phyloP scores from a whole-genome alignment of 1,140 invertebrate genomes.

The Drosophila teissieri region DNA sequence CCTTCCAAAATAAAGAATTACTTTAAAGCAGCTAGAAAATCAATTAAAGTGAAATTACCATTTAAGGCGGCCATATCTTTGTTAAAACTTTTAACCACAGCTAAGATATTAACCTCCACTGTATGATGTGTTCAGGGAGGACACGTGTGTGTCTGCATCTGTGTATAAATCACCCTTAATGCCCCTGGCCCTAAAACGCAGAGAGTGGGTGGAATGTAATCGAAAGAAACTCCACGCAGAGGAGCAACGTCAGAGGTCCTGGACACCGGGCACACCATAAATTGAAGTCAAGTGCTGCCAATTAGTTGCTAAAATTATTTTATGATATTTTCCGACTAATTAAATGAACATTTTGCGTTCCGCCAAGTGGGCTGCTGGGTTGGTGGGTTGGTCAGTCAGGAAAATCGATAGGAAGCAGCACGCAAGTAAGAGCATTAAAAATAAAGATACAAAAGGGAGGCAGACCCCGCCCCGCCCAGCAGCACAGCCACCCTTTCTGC shows the following conservation, averaged over 20 bases:
- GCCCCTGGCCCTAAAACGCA: conserved; percentile 15
- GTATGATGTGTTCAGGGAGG: background rate
- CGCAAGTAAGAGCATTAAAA: conserved; percentile 27
- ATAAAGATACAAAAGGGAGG: background rate
- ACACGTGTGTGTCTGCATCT: conserved; percentile 19
- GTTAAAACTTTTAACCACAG: too few relatives aligned
- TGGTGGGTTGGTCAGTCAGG: conserved; percentile 2
- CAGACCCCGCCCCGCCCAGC: too few relatives aligned
- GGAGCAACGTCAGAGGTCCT: conserved; percentile 7
- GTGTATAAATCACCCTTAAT: conserved; percentile 77
- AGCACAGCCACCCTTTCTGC: background rate
- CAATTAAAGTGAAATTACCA: too few relatives aligned
- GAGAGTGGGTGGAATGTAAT: background rate
- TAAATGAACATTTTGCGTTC: conserved; percentile 55
- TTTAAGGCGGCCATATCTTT: too few relatives aligned
- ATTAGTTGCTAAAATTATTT: conserved; percentile 80
- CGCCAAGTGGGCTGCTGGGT: background rate
- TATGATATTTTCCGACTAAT: conserved; percentile 77
- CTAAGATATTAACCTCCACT: background rate
- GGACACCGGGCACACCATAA: conserved; percentile 46
- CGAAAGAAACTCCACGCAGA: conserved; percentile 3
- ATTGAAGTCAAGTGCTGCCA: conserved; percentile 81
- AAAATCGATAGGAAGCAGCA: conserved; percentile 51
- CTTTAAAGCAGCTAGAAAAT: too few relatives aligned
- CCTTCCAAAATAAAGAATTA: too few relatives aligned